Conservation (phyloP, 2,797 vertebrate genomes). For the Neosalanx taihuensis region DNA sequence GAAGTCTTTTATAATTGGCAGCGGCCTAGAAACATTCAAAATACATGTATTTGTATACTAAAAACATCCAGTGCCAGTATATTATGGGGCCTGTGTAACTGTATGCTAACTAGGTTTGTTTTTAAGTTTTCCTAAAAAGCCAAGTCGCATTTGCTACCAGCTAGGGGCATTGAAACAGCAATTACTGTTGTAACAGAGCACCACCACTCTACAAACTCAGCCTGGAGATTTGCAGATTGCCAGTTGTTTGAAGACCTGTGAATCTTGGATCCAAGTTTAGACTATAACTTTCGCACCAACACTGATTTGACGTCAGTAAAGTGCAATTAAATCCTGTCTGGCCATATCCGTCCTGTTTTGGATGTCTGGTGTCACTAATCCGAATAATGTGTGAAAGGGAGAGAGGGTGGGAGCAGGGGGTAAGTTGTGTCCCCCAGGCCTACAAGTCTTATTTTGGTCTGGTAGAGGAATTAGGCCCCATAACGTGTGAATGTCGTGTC, state of each 20-base stretch:
- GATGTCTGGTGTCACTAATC: constrained; percentile 45
- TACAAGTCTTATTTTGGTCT: constrained; percentile 38
- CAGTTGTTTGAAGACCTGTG: constrained; percentile 3
- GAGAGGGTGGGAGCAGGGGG: constrained; percentile 6
- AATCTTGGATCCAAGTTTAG: constrained; percentile 21
- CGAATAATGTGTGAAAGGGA: constrained; percentile 26
- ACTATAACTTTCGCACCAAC: constrained; percentile 5
- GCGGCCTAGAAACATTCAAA: background rate
- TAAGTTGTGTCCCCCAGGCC: constrained; percentile 25
- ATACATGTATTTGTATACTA: background rate
- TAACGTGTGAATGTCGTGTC: constrained; percentile 41
- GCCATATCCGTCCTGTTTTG: constrained; percentile 33
- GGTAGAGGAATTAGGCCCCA: constrained; percentile 26
- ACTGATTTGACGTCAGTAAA: constrained; percentile 13
- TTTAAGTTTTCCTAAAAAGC: background rate
- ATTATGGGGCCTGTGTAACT: background rate
- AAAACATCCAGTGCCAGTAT: background rate
- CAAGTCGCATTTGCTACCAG: background rate
- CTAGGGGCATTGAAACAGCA: background rate
- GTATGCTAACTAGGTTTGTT: background rate
- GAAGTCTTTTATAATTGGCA: constrained; percentile 33
- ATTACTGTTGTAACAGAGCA: constrained; percentile 1
- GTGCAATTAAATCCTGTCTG: constrained; percentile 34
- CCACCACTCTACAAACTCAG: background rate
- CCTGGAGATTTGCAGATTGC: constrained; percentile 4